phyloP scores from a whole-genome alignment of 2,888 invertebrate species.

The Spodoptera exigua region DNA sequence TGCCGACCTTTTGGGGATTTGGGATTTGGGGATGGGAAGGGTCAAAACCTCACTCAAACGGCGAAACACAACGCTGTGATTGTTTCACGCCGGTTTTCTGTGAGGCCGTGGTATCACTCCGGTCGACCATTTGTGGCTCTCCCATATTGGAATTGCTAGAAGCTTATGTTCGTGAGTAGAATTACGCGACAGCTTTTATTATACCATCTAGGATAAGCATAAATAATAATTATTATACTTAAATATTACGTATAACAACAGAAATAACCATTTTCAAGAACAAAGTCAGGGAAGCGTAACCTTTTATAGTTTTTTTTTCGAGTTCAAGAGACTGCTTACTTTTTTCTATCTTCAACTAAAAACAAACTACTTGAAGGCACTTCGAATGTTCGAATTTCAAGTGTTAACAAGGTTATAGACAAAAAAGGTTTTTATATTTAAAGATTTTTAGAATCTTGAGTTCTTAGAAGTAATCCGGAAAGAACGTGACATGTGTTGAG shows the following conservation, averaged over 20 bases:
- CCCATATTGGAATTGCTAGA: too few species aligned
- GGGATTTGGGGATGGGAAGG: too few species aligned
- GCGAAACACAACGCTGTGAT: too few species aligned
- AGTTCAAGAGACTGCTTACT: conserved; percentile 9
- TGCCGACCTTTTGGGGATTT: too few species aligned
- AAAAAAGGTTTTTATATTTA: conserved; percentile 21
- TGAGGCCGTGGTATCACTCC: too few species aligned
- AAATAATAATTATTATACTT: conserved; percentile 3
- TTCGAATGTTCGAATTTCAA: conserved; percentile 27
- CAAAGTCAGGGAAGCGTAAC: conserved; percentile 25
- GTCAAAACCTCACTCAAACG: too few species aligned
- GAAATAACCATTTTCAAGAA: conserved; percentile 12
- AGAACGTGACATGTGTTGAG: background rate
- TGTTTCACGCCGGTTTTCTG: too few species aligned
- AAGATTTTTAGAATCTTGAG: conserved; percentile 4
- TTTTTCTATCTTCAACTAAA: conserved; percentile 7
- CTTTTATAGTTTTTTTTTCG: conserved; percentile 11
- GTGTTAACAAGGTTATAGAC: conserved; percentile 14
- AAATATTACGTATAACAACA: background rate
- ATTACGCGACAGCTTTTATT: too few species aligned
- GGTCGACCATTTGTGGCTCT: too few species aligned
- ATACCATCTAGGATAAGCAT: too few species aligned
- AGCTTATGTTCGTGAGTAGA: too few species aligned
- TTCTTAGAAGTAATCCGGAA: background rate
- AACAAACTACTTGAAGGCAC: conserved; percentile 22